Evolutionary conservation across 2,888 invertebrate species (phyloP).

Genomic region (Thera obeliscata): DNA sequence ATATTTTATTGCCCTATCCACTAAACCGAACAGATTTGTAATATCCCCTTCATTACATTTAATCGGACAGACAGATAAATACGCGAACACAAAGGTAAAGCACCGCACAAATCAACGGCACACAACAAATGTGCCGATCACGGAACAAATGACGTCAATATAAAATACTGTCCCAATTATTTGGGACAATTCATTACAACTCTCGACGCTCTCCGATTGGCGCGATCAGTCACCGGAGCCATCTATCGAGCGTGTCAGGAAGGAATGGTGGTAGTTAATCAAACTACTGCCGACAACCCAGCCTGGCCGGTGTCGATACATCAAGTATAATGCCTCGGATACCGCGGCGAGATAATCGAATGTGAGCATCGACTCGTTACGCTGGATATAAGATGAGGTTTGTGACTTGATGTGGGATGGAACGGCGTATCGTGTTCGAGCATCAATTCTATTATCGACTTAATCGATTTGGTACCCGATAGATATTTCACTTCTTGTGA

Average conservation of each 20-base stretch:
- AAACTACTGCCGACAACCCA: constrained; percentile 80
- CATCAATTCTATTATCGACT: constrained; percentile 52
- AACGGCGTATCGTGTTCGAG: constrained; percentile 59
- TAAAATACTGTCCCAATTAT: constrained; percentile 84
- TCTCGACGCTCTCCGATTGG: constrained; percentile 76
- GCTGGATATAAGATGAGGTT: constrained; percentile 82
- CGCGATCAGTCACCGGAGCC: constrained; percentile 58
- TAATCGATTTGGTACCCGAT: constrained; percentile 45
- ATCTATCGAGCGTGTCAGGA: constrained; percentile 71
- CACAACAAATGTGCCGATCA: constrained; percentile 79
- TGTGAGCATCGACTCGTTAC: constrained; percentile 84
- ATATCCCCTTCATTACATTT: constrained; percentile 41
- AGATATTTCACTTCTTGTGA: background rate
- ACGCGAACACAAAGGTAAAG: constrained; percentile 70
- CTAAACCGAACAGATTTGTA: constrained; percentile 18
- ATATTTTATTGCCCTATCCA: constrained; percentile 18
- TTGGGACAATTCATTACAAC: constrained; percentile 83
- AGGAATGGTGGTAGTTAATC: constrained; percentile 81
- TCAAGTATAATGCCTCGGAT: constrained; percentile 84
- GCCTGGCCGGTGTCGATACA: constrained; percentile 81
- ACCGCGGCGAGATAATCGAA: constrained; percentile 83
- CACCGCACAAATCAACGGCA: constrained; percentile 78
- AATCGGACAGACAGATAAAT: constrained; percentile 57
- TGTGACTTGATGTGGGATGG: constrained; percentile 55
- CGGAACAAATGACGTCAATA: constrained; percentile 79